phyloP scores from a whole-genome alignment of 2,113 vertebrate species.

The Pseudorasbora parva region DNA sequence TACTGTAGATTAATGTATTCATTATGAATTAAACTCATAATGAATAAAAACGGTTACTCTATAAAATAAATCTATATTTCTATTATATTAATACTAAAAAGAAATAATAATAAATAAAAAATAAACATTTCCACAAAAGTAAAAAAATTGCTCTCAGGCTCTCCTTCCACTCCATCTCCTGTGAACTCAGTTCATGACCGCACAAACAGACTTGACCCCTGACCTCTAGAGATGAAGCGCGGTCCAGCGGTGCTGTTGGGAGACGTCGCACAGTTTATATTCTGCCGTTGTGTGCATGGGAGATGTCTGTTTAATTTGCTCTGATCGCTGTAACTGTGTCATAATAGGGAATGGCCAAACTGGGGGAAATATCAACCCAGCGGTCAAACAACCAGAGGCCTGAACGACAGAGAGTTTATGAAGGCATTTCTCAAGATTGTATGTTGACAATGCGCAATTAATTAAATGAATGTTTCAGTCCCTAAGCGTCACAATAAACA shows the following conservation, averaged over 20 bases:
- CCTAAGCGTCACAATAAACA: background rate
- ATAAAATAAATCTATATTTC: no score
- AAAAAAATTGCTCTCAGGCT: background rate
- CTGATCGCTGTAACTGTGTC: background rate
- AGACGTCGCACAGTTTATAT: constrained; percentile 53
- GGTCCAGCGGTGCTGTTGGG: background rate
- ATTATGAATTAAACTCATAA: no score
- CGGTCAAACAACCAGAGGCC: background rate
- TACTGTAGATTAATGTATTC: no score
- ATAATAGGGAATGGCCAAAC: background rate
- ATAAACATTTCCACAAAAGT: background rate
- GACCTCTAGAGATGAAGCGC: constrained; percentile 4
- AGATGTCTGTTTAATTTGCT: background rate
- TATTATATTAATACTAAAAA: no score
- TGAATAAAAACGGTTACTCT: no score
- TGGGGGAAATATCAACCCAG: background rate
- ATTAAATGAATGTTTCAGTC: background rate
- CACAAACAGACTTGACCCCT: constrained; percentile 23
- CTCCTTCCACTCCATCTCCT: background rate
- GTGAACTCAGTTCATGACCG: background rate
- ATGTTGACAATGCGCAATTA: background rate
- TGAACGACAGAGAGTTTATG: background rate
- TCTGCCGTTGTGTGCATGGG: constrained; percentile 7
- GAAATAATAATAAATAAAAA: no score
- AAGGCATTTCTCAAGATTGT: background rate